Percentiles rank a stretch among this genome's conserved stretches.
phyloP scores from a whole-genome alignment of 1,140 invertebrate genomes.

The Megathymus violae region DNA sequence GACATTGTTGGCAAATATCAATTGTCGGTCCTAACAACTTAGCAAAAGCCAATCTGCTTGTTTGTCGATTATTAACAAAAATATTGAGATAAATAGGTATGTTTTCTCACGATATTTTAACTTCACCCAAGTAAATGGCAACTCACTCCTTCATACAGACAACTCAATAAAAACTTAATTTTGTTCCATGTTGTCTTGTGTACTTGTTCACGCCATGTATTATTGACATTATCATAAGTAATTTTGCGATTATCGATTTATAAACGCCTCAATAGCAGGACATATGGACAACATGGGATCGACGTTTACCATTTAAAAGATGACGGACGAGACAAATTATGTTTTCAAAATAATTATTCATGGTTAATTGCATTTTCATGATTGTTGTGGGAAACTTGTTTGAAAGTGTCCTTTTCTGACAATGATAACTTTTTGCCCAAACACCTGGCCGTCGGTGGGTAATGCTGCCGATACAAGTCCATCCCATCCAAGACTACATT shows the following conservation, averaged over 20 bases:
- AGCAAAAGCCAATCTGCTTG: no score
- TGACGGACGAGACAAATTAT: constrained; percentile 57
- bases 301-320: constrained; percentile 43
- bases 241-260: constrained; percentile 49
- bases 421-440: constrained; percentile 3
- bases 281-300: constrained; percentile 44
- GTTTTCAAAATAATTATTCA: constrained; percentile 60
- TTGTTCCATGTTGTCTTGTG: background rate
- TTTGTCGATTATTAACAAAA: no score
- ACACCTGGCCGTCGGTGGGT: background rate
- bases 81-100: no score
- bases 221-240: constrained; percentile 7
- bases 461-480: no score
- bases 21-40: no score
- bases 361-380: constrained; percentile 40
- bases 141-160: no score
- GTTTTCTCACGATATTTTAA: background rate
- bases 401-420: background rate
- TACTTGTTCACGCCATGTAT: background rate
- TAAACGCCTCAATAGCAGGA: constrained; percentile 43
- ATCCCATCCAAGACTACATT: no score
- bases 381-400: constrained; percentile 29
- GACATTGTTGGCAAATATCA: no score
- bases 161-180: background rate
- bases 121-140: no score